Conservation (phyloP, 2,113 vertebrate species). For the Campylomormyrus tamandua region DNA sequence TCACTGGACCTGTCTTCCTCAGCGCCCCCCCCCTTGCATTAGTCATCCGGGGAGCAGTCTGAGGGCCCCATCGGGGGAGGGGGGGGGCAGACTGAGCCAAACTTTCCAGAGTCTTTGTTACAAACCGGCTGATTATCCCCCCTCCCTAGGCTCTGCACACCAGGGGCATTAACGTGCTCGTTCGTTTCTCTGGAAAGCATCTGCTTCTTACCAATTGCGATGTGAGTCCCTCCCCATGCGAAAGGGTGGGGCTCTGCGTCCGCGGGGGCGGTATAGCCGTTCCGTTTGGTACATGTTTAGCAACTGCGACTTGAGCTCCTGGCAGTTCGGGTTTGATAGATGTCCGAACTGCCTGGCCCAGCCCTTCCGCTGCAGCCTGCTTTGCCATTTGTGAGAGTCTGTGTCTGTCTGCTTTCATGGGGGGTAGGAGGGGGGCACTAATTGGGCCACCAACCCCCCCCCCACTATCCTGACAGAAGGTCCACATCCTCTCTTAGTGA, state of each 20-base stretch:
- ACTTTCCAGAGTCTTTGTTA: neutral
- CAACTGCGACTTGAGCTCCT: neutral
- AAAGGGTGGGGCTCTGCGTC: neutral
- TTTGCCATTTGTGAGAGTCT: neutral
- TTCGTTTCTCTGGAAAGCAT: neutral
- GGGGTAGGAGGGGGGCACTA: neutral
- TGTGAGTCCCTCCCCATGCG: neutral
- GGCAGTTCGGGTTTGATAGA: neutral
- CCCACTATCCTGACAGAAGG: conserved; percentile 37
- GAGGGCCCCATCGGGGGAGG: neutral
- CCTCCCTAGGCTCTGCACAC: neutral
- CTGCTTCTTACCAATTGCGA: neutral
- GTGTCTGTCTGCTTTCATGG: neutral
- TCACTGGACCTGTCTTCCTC: neutral
- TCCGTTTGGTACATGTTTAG: neutral
- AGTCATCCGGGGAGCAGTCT: neutral
- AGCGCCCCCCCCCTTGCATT: neutral
- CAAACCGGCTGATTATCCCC: neutral
- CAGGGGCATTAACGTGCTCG: neutral
- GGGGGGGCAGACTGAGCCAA: neutral
- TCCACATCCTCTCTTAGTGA: neutral
- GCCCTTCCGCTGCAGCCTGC: neutral
- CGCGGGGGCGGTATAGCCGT: neutral
- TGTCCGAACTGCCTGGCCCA: neutral
- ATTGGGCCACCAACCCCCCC: conserved; percentile 51